phyloP scores from a whole-genome alignment of 2,113 vertebrate genomes.

The Hemiscyllium ocellatum region DNA sequence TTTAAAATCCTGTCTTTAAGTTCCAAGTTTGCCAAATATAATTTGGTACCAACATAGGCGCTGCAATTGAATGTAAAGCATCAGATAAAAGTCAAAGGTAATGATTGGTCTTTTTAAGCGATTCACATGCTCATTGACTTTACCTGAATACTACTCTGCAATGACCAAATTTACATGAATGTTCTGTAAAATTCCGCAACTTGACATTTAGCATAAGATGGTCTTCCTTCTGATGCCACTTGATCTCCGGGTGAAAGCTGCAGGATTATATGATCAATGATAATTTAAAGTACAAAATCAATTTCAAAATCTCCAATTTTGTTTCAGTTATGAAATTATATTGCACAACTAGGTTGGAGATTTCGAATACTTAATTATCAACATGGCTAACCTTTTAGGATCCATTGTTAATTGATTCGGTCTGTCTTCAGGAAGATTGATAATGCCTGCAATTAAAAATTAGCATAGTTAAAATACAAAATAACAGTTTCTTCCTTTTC shows the following conservation, averaged over 20 bases:
- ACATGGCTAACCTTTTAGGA: constrained; percentile 10
- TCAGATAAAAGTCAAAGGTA: background rate
- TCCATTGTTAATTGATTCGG: background rate
- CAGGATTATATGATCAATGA: constrained; percentile 35
- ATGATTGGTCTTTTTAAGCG: background rate
- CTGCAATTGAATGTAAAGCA: constrained; percentile 44
- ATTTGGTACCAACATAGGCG: constrained; percentile 54
- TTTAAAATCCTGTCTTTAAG: constrained; percentile 48
- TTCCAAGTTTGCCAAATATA: constrained; percentile 57
- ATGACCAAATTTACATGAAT: constrained; percentile 51
- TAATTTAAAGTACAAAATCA: background rate
- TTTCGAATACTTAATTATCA: background rate
- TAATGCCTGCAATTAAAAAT: constrained; percentile 4
- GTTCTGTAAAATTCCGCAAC: constrained; percentile 44
- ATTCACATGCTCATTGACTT: background rate
- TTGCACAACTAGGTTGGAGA: background rate
- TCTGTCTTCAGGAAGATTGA: background rate
- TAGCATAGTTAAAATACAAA: background rate
- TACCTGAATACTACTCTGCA: constrained; percentile 64
- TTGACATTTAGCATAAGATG: constrained; percentile 52
- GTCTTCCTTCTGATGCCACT: constrained; percentile 62
- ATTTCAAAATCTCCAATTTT: background rate
- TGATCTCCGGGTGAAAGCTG: constrained; percentile 59
- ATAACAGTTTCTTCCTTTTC: background rate
- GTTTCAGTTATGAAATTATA: background rate